A percentile compares a stretch with the other conserved stretches of the same genome.
phyloP scores from a whole-genome alignment of 2,113 vertebrate genomes.

The Anguilla japonica region DNA sequence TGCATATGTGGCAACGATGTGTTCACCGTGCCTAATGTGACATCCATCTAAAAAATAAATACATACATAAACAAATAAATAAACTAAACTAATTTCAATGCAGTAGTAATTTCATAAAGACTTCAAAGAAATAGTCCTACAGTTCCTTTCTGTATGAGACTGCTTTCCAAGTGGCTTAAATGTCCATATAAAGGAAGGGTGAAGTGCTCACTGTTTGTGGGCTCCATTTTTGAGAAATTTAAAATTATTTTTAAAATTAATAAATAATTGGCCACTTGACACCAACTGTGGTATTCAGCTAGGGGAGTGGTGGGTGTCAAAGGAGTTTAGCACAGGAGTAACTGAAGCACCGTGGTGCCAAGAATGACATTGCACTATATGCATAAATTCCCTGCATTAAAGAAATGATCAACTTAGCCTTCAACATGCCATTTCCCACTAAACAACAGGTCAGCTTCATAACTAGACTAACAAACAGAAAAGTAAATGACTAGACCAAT shows the following conservation, averaged over 20 bases:
- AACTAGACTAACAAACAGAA: conserved; percentile 17
- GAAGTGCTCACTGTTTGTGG: not conserved
- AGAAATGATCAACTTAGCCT: conserved; percentile 53
- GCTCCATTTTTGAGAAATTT: not conserved
- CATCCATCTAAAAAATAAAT: not conserved
- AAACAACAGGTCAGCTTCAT: conserved; percentile 41
- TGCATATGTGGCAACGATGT: conserved; percentile 58
- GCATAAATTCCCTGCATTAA: not conserved
- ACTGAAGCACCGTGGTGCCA: conserved; percentile 10
- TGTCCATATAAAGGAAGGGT: not conserved
- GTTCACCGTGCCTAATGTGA: conserved; percentile 26
- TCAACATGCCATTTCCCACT: conserved; percentile 56
- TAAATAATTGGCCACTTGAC: not conserved
- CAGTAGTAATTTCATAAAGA: not conserved
- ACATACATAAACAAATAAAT: too few species aligned
- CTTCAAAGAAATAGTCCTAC: not conserved
- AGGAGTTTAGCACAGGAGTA: not conserved
- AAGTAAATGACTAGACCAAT: conserved; percentile 25
- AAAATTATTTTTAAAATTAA: not conserved
- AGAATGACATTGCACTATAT: conserved; percentile 57
- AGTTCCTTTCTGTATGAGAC: not conserved
- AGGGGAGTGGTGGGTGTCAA: not conserved
- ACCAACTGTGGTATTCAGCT: not conserved
- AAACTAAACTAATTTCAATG: conserved; percentile 19
- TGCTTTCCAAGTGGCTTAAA: not conserved